A percentile compares a stretch with the other conserved stretches of the same genome.
Conservation (phyloP, 2,888 invertebrate species). For the Andrena hattorfiana region DNA sequence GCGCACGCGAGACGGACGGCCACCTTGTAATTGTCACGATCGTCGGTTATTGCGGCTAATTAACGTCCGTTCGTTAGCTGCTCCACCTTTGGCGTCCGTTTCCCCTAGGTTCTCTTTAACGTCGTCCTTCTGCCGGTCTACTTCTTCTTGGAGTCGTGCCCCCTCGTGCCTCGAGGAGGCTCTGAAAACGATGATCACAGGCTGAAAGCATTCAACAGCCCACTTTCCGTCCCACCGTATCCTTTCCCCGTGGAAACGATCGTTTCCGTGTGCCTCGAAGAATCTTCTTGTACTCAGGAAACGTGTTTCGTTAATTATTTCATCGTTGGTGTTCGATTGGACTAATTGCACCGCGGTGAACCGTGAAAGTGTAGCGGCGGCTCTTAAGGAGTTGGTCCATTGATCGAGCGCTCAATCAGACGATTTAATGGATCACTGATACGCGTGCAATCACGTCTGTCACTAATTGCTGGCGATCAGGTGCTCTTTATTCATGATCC, state of each 20-base stretch:
- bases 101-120: constrained; percentile 24
- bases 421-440: constrained; percentile 10
- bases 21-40: constrained; percentile 66
- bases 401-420: constrained; percentile 1
- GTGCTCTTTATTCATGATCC: not conserved
- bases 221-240: not conserved
- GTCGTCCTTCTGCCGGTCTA: constrained; percentile 27
- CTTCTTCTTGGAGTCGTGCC: constrained; percentile 12
- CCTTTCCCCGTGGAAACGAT: not conserved
- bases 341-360: constrained; percentile 28
- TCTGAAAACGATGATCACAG: not conserved
- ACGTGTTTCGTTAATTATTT: not conserved
- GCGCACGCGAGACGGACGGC: constrained; percentile 5
- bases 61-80: constrained; percentile 65
- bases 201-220: not conserved
- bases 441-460: not conserved
- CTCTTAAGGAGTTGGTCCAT: not conserved
- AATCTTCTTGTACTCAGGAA: not conserved
- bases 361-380: not conserved
- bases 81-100: constrained; percentile 40
- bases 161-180: not conserved
- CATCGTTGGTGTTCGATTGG: not conserved
- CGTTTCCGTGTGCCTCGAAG: not conserved
- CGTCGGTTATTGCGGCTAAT: constrained; percentile 69
- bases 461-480: constrained; percentile 26